Evolutionary conservation across 1,140 invertebrate genomes (phyloP), one percentile per base, ranked within the genome.

Genomic region (Drosophila sucinea): DNA sequence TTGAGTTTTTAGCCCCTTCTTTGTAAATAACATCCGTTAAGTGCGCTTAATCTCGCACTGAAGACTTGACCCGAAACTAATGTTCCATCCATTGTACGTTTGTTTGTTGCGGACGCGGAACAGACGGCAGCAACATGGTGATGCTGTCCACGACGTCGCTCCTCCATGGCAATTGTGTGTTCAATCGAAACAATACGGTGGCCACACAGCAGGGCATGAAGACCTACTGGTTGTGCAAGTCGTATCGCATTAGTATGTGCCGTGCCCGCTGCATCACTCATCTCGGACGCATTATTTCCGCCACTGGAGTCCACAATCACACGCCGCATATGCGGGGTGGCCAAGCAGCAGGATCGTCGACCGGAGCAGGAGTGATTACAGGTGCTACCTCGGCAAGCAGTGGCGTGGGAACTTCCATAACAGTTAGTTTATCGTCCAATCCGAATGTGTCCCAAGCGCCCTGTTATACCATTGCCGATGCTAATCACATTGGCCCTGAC

Each of bases 141-240:
- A 92, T 92, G 91, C 78, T 92, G 47, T 92, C 91, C 29, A 91
- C 91, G 40, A 92, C 91, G n/a, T 92, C 91, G 27, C 72, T 92
- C 70, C 81, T 92, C 25, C 91, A 92, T 73, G 91, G 90, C 60
- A 92, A 91, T 55, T 92, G 91, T 71, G 91, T 92, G 32, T 92
- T 92, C 60, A 92, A 92, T 72, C 86, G 91, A 44, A 92, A 92
- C 75, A 92, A 92, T 75, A 92, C 91, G 40, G 91, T 92, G 33
- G 91, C 91, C 68, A 92, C 91, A 40, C 91, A 92, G 67, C 91
- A 92, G 80, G 91, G 91, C 64, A 92, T 92, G 91, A 92, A 92
- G 90, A 92, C 91, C 33, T 92, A 92, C 65, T 92, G 91, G 91
- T 77, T 92, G 51, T 92, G 91, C 72, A 92, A 92, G 60, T 92